Conservation (phyloP, 2,113 vertebrate genomes). For the Mus pahari region DNA sequence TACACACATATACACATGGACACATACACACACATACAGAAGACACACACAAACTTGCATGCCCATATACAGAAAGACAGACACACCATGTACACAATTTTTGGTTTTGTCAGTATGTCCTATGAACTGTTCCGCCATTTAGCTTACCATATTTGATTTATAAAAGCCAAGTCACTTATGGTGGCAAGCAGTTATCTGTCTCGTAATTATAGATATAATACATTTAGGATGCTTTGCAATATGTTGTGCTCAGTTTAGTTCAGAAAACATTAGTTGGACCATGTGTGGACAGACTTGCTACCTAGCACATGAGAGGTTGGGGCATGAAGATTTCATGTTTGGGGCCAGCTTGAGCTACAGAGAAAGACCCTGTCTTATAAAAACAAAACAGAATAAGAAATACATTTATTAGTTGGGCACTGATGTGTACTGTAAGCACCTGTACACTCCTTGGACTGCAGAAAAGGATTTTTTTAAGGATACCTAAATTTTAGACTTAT, state of each 20-base stretch:
- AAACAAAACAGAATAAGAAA: background rate
- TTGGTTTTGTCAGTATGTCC: background rate
- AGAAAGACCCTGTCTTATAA: background rate
- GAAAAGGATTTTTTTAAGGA: background rate
- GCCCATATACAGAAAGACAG: too few relatives aligned
- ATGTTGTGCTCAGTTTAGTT: background rate
- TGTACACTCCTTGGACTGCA: background rate
- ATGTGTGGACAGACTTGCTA: background rate
- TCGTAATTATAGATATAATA: background rate
- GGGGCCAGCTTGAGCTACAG: background rate
- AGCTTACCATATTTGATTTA: background rate
- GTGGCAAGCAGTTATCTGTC: background rate
- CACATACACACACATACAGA: background rate
- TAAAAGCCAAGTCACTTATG: background rate
- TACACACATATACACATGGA: background rate
- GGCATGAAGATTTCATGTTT: background rate
- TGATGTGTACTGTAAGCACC: background rate
- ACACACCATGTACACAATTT: background rate
- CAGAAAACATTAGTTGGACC: background rate
- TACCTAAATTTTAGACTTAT: background rate
- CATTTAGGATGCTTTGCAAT: slow-evolving; percentile 12
- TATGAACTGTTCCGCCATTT: background rate
- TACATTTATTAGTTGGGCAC: background rate
- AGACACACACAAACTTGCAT: too few relatives aligned
- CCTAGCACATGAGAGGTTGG: background rate